Base-by-base conservation (phyloP, 2,888 invertebrate species). In the Andrena marginata region DNA sequence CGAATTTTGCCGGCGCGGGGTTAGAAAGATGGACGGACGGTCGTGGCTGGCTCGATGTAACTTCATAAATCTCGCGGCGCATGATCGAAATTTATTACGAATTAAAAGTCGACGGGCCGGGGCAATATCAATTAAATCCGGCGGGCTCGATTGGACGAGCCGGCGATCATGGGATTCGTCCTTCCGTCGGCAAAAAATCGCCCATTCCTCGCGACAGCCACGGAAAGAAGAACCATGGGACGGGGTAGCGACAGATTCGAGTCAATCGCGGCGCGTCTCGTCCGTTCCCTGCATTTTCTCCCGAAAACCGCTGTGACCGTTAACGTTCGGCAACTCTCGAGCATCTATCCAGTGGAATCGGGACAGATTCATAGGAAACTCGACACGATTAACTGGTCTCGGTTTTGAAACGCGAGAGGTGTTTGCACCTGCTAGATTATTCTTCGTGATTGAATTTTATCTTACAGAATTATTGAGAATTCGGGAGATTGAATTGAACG, bases 21-120 rank as follows among this genome's bases (percentile, higher is more conserved):
- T 56, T 74, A 77, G 78, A 86, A 86, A 76, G 63, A 83, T 75
- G 80, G 81, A 69, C 78, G 69, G 77, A 77, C 80, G 51, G 6
- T n/a, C 42, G 62, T 8, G 13, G 29, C 33, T n/a, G 59, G 69
- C 70, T 68, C 56, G 70, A 68, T 75, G 80, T 80, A 88, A 91
- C 89, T 91, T 91, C 89, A 91, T 92, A 92, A 92, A 92, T 92
- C 92, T 92, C 87, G 84, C 68, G 74, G 73, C 83, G 85, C 88
- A 91, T 88, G 90, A 92, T 90, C 89, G 89, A 91, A 92, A 92
- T 93, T 93, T 92, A 92, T 92, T 91, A 90, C 89, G 89, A 89
- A 91, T 92, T 91, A 91, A 91, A 88, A 90, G 88, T 89, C 89
- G 80, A 82, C 84, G 85, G 87, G 84, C 69, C 82, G 67, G 84